Base-by-base conservation (phyloP, 2,888 invertebrate genomes). In the Drosophila borborema region DNA sequence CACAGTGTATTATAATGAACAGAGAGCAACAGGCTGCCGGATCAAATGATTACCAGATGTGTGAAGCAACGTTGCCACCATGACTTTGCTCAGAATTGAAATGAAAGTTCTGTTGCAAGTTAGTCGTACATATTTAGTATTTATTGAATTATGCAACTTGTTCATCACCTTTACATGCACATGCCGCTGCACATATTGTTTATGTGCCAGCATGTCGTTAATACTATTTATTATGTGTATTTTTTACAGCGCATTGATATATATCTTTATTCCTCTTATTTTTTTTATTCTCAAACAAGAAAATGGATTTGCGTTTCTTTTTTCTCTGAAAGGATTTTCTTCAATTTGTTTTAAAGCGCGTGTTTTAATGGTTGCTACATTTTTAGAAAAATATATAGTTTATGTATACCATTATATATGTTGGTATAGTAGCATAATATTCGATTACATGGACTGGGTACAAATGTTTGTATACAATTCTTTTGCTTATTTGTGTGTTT, bases 171-270 rank as follows among this genome's bases (percentile, higher is more conserved):
- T 77, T 75, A 71, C 85, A 77, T 73, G 66, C 70, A 71, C 77
- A 82, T 74, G 69, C 49, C 65, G 51, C 66, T 65, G 40, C 51
- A 74, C 68, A 84, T 65, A 71, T 69, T 69, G 53, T 41, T 12
- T 41, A 51, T 70, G 54, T 71, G 43, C 62, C 23, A 49, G 56
- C 81, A 72, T 77, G 73, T 34, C 46, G n/a, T 79, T 89, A 89
- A 89, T 89, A 87, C 88, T 88, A 86, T 74, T 46, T 31, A 67
- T 78, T 67, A 81, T 86, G 80, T 85, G 80, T 82, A 54, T 81
- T 86, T 85, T 83, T 83, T 90, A 90, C 90, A 90, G 90, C 90
- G 87, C 84, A 81, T 86, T 90, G 90, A 86, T 86, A 86, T 84
- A 76, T 83, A 76, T 84, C 49, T 28, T 28, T 28, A 64, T 66